These are phyloP conservation scores for Herpetotheres cachinnans DNA, from an alignment of 2,113 vertebrate species.

Conservation along the genomic window DNA sequence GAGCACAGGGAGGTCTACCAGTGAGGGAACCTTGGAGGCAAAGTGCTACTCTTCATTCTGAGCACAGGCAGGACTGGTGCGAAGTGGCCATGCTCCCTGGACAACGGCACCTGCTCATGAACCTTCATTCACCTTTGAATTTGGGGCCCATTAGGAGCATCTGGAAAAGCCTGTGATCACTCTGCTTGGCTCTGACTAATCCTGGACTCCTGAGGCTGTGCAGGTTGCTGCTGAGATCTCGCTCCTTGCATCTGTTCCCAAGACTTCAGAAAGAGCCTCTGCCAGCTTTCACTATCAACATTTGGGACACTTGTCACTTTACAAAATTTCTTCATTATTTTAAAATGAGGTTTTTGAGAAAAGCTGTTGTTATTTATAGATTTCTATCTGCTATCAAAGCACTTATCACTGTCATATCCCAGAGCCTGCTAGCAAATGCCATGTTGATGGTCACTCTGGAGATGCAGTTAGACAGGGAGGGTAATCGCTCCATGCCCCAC, in stretches of 20 bases:
- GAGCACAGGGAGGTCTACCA: accelerated
- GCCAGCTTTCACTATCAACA: not conserved
- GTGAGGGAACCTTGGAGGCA: not conserved
- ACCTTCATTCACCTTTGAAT: not conserved
- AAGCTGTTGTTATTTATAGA: conserved; percentile 55
- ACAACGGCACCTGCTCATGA: not conserved
- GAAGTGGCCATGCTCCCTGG: not conserved
- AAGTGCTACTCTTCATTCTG: not conserved
- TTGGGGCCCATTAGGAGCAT: not conserved
- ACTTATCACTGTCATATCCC: not conserved
- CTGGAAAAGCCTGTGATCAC: not conserved
- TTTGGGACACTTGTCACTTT: conserved; percentile 16
- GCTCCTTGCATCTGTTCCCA: not conserved
- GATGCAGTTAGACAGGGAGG: not conserved
- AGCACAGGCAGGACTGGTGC: not conserved
- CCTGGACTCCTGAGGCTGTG: not conserved
- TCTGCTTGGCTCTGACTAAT: not conserved
- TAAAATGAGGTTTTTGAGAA: conserved; percentile 1
- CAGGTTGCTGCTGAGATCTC: not conserved
- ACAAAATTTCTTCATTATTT: conserved; percentile 47
- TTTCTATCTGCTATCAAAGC: conserved; percentile 15
- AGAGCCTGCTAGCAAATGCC: not conserved
- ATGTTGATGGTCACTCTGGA: not conserved
- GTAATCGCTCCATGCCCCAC: not conserved
- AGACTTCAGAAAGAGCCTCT: not conserved